Conservation (phyloP, 2,888 invertebrate genomes). For the Plusia festucae region DNA sequence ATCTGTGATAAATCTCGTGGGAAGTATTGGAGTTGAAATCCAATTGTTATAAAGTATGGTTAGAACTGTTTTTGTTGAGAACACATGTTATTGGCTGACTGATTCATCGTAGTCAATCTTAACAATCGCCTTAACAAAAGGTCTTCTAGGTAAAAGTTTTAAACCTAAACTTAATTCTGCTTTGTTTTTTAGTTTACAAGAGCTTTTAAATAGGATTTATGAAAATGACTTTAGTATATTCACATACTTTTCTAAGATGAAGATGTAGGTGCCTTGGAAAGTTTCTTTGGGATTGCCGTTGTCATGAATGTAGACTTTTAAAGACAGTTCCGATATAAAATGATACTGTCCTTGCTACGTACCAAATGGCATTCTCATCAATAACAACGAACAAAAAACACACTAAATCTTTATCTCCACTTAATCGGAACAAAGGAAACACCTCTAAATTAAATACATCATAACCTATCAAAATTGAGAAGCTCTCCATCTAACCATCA, state of each 20-base stretch:
- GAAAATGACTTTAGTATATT: too few species aligned
- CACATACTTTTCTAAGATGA: too few species aligned
- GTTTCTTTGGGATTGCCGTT: too few species aligned
- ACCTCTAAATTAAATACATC: constrained; percentile 48
- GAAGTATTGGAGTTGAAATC: constrained; percentile 52
- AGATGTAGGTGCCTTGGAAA: too few species aligned
- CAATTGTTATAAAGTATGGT: constrained; percentile 50
- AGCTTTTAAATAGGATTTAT: too few species aligned
- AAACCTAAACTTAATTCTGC: too few species aligned
- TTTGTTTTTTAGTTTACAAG: too few species aligned
- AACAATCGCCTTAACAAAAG: too few species aligned
- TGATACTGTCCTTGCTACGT: neutral
- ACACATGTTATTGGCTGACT: neutral
- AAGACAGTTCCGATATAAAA: too few species aligned
- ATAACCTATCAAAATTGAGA: constrained; percentile 46
- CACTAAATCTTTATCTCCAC: constrained; percentile 30
- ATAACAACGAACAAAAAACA: constrained; percentile 16
- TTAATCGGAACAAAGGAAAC: constrained; percentile 53
- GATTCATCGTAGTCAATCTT: neutral
- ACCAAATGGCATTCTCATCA: neutral
- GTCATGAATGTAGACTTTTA: too few species aligned
- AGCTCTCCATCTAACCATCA: constrained; percentile 32
- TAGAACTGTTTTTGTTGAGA: constrained; percentile 15
- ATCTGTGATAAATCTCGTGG: constrained; percentile 52
- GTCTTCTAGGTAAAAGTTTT: too few species aligned